Evolutionary conservation across 2,888 invertebrate species (phyloP), one percentile per base, ranked within the genome.

Genomic region (Enchytraeus crypticus): DNA sequence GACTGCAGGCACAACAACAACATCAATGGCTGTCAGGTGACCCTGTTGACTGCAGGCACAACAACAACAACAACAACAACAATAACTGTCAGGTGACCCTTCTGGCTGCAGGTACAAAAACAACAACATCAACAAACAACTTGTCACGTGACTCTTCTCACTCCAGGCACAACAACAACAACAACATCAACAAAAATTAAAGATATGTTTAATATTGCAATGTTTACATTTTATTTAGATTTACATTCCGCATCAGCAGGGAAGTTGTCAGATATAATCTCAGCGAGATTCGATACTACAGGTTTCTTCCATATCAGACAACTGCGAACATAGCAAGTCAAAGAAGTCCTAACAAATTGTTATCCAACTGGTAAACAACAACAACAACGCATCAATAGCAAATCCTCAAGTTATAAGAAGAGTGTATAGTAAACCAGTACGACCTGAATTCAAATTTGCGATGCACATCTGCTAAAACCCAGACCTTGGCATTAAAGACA

Each of bases 71-170:
- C n/a, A 27, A 86, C 85, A 30, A 88, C 86, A 57, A 85, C 83
- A 51, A 85, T 82, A 43, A 85, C 83, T 60, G 88, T 88, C 76
- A 85, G 85, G 69, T 85, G 83, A 71, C n/a, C n/a, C n/a, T n/a
- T n/a, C n/a, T 18, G 8, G 14, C 73, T 68, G 68, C 49, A 66
- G 54, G 43, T 45, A 45, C 23, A 49, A 38, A 57, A 18, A 11
- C 2, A 63, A 55, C 21, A 8, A 55, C n/a, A 18, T 18, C 8
- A 18, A 18, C 14, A 18, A 49, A 49, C 23, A 49, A 49, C 21
- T n/a, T n/a, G n/a, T n/a, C n/a, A n/a, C n/a, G n/a, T 46, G 1
- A 26, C 47, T 11, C 27, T n/a, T 47, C 2, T 26, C 27, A 26
- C 21, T 2, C 14, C 27, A 26, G 27, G 23, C 27, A 46, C 46